Evolutionary conservation across 92 coral and sea anemone species (phyloP).

Genomic region (Porites rus): DNA sequence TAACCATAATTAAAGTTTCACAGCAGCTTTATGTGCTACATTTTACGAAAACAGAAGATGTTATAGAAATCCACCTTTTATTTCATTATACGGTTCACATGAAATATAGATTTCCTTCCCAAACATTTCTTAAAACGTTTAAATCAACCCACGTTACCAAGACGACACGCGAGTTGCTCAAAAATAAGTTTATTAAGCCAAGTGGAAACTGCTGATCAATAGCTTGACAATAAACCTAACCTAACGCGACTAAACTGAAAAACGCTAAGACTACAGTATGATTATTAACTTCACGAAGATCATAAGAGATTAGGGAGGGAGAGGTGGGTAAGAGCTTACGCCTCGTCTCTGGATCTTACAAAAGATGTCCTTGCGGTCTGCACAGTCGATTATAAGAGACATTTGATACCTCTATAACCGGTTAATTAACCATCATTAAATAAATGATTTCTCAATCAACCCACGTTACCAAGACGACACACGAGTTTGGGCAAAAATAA

Average conservation of each 20-base stretch:
- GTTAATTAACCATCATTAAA: conserved; percentile 14
- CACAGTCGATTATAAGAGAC: not conserved
- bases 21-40: no score
- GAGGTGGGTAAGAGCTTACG: conserved; percentile 12
- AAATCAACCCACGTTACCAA: conserved; percentile 30
- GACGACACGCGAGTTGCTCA: not conserved
- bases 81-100: no score
- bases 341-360: not conserved
- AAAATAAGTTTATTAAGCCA: not conserved
- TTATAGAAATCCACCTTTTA: no score
- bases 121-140: no score
- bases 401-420: conserved; percentile 1
- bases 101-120: no score
- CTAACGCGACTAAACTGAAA: not conserved
- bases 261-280: not conserved
- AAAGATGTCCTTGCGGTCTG: not conserved
- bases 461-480: conserved; percentile 10
- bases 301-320: not conserved
- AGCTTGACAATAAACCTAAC: not conserved
- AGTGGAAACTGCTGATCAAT: not conserved
- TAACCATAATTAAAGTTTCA: no score
- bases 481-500: not conserved
- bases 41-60: no score
- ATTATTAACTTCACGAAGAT: not conserved
- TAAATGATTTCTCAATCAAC: conserved; percentile 21